A percentile compares a stretch with the other conserved stretches of the same genome.
These are phyloP conservation scores for Hypotaenidia okinawae DNA, from an alignment of 2,797 vertebrate genomes.

Conservation along the genomic window DNA sequence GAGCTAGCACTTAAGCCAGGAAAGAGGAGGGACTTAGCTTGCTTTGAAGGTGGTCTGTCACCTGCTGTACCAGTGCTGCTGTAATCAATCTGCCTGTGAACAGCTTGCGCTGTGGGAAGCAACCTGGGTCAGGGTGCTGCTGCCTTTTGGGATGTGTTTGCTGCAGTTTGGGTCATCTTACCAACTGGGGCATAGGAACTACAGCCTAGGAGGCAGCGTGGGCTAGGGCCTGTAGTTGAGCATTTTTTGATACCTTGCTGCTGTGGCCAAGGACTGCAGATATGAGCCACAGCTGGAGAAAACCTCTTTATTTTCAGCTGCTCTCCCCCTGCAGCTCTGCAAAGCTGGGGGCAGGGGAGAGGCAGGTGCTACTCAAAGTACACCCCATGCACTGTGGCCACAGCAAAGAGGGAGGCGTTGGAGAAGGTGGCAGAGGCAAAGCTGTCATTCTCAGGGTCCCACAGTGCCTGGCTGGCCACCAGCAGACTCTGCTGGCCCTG, in stretches of 20 bases:
- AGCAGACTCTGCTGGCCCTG: conserved; percentile 68
- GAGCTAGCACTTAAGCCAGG: conserved; percentile 13
- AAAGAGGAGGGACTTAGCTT: not conserved
- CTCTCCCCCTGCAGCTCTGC: not conserved
- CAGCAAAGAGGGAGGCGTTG: conserved; percentile 77
- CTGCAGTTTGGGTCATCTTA: not conserved
- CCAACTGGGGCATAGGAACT: not conserved
- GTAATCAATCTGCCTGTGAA: conserved; percentile 33
- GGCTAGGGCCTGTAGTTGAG: not conserved
- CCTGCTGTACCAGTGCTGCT: not conserved
- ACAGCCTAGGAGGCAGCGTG: rapidly evolving
- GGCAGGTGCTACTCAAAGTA: conserved; percentile 72
- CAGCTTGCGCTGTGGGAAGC: not conserved
- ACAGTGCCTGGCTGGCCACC: conserved; percentile 75
- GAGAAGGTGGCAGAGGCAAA: conserved; percentile 73
- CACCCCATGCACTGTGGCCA: conserved; percentile 75
- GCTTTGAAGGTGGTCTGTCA: conserved; percentile 36
- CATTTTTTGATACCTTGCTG: not conserved
- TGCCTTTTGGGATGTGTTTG: not conserved
- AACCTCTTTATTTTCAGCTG: conserved; percentile 36
- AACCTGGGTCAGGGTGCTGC: not conserved
- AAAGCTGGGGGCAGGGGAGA: not conserved
- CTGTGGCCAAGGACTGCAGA: not conserved
- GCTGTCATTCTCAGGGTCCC: conserved; percentile 68
- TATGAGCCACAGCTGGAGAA: not conserved